Base-by-base conservation (phyloP, 1,140 invertebrate species). In the Vollenhovia emeryi region DNA sequence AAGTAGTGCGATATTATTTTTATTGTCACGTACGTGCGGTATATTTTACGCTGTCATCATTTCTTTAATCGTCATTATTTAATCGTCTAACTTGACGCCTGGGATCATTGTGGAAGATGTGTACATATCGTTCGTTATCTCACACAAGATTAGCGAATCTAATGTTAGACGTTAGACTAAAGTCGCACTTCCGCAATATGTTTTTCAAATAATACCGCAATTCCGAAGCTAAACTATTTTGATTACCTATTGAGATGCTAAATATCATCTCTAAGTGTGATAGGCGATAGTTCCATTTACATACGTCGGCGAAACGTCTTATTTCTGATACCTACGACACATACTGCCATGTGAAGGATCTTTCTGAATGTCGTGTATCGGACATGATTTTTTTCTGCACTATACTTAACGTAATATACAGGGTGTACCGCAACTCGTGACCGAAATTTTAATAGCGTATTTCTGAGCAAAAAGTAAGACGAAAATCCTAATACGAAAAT, bases 201-300 rank as follows among this genome's bases (percentile, higher is more conserved):
- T 82, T 57, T 59, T 24, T 66, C 50, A 78, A 76, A 18, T 30
- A 60, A 60, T 76, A 60, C 2, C 6, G n/a, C 74, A 80, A 71
- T 30, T 80, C 11, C 3, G 18, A 80, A 71, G 66, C 40, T 57
- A 45, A 68, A 68, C 33, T 73, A 80, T 71, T 80, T 80, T 80
- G 78, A 82, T 82, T 71, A 80, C 18, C 6, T 80, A 71, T 33
- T 73, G 27, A 73, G 43, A 82, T 45, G 15, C 30, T 80, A 30
- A 45, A 55, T 79, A 55, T 79, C 43, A 52, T 82, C 66, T 82
- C 50, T 82, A 59, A 43, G 18, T 82, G 66, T 82, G 27, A 73
- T 45, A 71, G 66, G 8, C 24, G 27, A 82, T 59, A 59, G 48
- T 82, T 73, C 27, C 24, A 62, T 62, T 71, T 71, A 15, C 21